phyloP scores from a whole-genome alignment of 2,797 vertebrate species.

The Poeciliopsis turneri region DNA sequence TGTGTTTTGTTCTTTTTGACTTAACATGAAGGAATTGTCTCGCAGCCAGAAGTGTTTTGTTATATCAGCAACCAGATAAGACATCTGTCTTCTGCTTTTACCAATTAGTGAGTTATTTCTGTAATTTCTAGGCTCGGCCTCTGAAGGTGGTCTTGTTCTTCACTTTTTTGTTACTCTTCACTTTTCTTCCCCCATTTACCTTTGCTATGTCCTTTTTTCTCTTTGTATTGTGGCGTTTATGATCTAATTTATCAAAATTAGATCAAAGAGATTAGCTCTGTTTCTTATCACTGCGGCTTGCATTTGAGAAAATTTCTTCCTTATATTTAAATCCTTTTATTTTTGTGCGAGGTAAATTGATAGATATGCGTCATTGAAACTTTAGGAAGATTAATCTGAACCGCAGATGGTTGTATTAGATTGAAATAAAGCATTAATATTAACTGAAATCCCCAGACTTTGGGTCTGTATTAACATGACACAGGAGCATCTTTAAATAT shows the following conservation, averaged over 20 bases:
- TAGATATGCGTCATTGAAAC: slow-evolving; percentile 17
- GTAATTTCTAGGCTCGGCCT: not conserved
- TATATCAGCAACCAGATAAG: slow-evolving; percentile 1
- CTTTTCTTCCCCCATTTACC: not conserved
- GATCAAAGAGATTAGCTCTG: slow-evolving; percentile 42
- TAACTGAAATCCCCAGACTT: not conserved
- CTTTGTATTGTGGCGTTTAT: slow-evolving; percentile 36
- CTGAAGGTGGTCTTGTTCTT: not conserved
- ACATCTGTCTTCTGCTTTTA: slow-evolving; percentile 24
- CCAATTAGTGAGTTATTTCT: slow-evolving; percentile 9
- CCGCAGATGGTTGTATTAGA: not conserved
- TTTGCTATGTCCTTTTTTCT: slow-evolving; percentile 9
- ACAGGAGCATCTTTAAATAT: not conserved
- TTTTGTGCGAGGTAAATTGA: slow-evolving; percentile 41
- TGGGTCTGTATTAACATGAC: not conserved
- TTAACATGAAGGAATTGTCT: slow-evolving; percentile 37
- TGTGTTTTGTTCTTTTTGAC: slow-evolving; percentile 43
- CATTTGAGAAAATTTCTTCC: slow-evolving; percentile 53
- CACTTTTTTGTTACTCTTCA: too few species aligned
- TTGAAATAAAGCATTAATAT: not conserved
- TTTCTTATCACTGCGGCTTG: slow-evolving; percentile 51
- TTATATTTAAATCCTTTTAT: slow-evolving; percentile 41
- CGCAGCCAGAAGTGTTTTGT: slow-evolving; percentile 19
- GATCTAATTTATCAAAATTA: slow-evolving; percentile 50
- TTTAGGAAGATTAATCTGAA: not conserved